Evolutionary conservation across 2,888 invertebrate genomes (phyloP), one percentile per base, ranked within the genome.

Genomic region (Polyommatus iphigenia): DNA sequence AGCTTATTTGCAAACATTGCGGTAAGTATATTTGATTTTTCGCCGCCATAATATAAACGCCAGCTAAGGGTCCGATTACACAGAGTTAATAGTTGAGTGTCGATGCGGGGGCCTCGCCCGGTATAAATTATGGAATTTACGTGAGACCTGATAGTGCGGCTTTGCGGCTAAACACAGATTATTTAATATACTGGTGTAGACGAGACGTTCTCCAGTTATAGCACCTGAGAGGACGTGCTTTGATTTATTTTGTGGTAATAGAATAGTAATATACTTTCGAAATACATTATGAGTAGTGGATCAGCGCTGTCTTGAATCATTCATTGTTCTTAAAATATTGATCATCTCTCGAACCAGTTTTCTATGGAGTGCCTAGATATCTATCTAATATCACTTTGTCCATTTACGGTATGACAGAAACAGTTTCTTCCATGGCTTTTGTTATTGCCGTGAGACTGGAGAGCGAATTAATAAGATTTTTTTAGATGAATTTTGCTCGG

Each of bases 101-200:
- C 75, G 67, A 79, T 76, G 76, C 75, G 80, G 81, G 79, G 82
- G 83, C 83, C 83, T 82, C 83, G 84, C 84, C 79, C 72, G 78
- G 83, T 81, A 83, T 85, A 85, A 85, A 85, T 85, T 85, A 85
- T 84, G 81, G 82, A 83, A 79, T 83, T 83, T 84, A 85, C 84
- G 85, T 84, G 85, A 76, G 62, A 79, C 82, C 78, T 80, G 82
- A 82, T 81, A 80, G 80, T 41, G 73, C 67, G 71, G 73, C 46
- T 77, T 75, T 75, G 78, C 67, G 78, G 50, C n/a, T 32, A 20
- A 57, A 54, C 46, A 13, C 10, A 46, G 46, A 46, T 46, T 24
- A 72, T 59, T 59, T 32, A 78, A 59, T 73, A 62, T 59, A 78
- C 3, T 24, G 15, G 46, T 36, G 32, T 18, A 71, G 71, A 71